Evolutionary conservation across 2,113 vertebrate genomes (phyloP).

Genomic region (Brachyhypopomus gauderio): DNA sequence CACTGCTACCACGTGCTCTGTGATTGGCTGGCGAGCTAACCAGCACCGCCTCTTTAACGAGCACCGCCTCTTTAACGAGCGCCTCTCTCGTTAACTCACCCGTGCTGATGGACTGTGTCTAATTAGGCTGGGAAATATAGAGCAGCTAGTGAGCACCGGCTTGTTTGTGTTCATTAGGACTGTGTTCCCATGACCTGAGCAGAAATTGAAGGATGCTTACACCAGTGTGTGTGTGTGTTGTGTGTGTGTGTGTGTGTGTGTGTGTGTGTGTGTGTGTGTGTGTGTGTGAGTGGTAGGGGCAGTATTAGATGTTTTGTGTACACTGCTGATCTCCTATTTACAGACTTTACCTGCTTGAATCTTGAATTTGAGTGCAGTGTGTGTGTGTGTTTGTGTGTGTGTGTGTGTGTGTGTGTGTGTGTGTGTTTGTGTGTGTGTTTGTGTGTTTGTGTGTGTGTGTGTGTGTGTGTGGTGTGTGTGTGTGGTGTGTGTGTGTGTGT

Average conservation of each 20-base stretch:
- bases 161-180: constrained; percentile 60
- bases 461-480: constrained; percentile 18
- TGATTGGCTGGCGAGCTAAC: constrained; percentile 55
- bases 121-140: constrained; percentile 68
- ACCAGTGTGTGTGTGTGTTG: constrained; percentile 23
- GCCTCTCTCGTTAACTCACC: constrained; percentile 54
- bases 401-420: constrained; percentile 19
- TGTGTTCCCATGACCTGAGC: constrained; percentile 32
- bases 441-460: constrained; percentile 19
- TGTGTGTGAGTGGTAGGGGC: neutral
- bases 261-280: constrained; percentile 40
- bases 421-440: constrained; percentile 19
- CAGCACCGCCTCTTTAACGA: constrained; percentile 65
- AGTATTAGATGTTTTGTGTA: constrained; percentile 9
- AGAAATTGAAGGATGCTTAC: neutral
- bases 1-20: neutral
- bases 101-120: constrained; percentile 62
- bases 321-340: constrained; percentile 57
- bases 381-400: constrained; percentile 16
- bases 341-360: constrained; percentile 51
- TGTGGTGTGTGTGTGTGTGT: neutral
- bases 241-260: constrained; percentile 25
- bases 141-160: constrained; percentile 60
- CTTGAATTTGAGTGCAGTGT: constrained; percentile 34
- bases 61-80: too few relatives aligned